phyloP scores from a whole-genome alignment of 2,888 invertebrate species.

The Carpatolechia fugitivella region DNA sequence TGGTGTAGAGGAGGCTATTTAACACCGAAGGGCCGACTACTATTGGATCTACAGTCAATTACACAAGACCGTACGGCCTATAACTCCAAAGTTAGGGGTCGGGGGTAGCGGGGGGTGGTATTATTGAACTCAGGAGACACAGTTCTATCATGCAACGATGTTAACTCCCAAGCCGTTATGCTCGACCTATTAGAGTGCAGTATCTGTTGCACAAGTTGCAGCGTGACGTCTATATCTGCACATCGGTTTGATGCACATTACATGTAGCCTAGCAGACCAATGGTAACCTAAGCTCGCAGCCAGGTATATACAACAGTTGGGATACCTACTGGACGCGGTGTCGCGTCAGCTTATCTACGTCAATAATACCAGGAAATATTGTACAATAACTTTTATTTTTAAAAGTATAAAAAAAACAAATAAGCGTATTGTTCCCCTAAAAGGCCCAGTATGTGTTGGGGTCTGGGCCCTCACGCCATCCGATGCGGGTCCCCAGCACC shows the following conservation, averaged over 20 bases:
- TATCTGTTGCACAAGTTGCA: slow-evolving; percentile 11
- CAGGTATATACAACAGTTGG: slow-evolving; percentile 9
- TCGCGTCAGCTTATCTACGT: slow-evolving; percentile 4
- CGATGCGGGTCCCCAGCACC: slow-evolving; percentile 6
- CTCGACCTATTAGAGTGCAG: slow-evolving; percentile 11
- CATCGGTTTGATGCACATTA: slow-evolving; percentile 11
- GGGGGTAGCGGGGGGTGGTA: slow-evolving; percentile 11
- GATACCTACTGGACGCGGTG: slow-evolving; percentile 8
- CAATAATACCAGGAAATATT: slow-evolving; percentile 5
- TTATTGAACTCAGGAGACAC: slow-evolving; percentile 11
- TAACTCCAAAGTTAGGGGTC: slow-evolving; percentile 11
- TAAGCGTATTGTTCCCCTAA: neutral
- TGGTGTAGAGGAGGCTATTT: too few species aligned
- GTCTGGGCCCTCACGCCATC: slow-evolving; percentile 1
- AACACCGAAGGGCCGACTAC: too few species aligned
- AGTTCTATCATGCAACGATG: slow-evolving; percentile 7
- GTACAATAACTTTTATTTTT: neutral
- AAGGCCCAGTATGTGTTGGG: slow-evolving; percentile 5
- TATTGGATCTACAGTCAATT: neutral
- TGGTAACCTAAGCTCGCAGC: slow-evolving; percentile 6
- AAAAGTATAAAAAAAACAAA: neutral
- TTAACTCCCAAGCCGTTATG: slow-evolving; percentile 9
- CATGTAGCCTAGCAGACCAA: slow-evolving; percentile 9
- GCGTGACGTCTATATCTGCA: slow-evolving; percentile 10
- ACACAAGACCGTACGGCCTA: slow-evolving; percentile 5